Evolutionary conservation across 2,113 vertebrate genomes (phyloP).

Genomic region (Gambusia affinis): DNA sequence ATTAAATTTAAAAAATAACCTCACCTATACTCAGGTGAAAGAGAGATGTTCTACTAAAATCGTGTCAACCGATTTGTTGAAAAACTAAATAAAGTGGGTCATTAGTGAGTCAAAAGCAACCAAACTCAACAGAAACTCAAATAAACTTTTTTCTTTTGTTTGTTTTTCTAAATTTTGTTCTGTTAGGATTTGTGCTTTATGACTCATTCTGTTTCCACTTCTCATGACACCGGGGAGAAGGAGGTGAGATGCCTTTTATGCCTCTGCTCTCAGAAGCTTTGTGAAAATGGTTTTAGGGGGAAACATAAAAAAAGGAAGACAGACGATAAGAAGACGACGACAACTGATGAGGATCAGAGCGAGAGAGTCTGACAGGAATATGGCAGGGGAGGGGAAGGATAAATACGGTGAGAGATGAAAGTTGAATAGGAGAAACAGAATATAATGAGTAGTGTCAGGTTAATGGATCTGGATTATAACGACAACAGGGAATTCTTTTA

Average conservation of each 20-base stretch:
- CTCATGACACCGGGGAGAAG: slow-evolving; percentile 11
- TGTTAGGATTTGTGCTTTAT: slow-evolving; percentile 16
- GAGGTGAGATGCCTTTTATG: slow-evolving; percentile 3
- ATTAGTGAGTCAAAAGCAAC: neutral
- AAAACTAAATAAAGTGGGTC: no score
- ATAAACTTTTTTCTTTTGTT: no score
- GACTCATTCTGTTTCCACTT: slow-evolving; percentile 33
- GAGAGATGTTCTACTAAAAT: no score
- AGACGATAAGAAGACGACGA: neutral
- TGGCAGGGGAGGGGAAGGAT: neutral
- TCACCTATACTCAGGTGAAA: no score
- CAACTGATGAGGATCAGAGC: neutral
- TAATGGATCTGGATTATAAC: no score
- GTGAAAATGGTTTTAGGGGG: slow-evolving; percentile 18
- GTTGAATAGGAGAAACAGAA: neutral
- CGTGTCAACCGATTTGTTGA: no score
- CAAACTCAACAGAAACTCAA: neutral
- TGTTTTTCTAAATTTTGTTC: neutral
- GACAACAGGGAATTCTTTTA: no score
- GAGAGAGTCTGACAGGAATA: neutral
- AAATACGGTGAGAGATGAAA: neutral
- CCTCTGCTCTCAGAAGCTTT: slow-evolving; percentile 26
- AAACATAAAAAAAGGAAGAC: neutral
- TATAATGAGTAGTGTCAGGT: neutral
- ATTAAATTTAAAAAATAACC: no score